Conservation (phyloP, 2,797 vertebrate genomes). For the Acanthopagrus latus region DNA sequence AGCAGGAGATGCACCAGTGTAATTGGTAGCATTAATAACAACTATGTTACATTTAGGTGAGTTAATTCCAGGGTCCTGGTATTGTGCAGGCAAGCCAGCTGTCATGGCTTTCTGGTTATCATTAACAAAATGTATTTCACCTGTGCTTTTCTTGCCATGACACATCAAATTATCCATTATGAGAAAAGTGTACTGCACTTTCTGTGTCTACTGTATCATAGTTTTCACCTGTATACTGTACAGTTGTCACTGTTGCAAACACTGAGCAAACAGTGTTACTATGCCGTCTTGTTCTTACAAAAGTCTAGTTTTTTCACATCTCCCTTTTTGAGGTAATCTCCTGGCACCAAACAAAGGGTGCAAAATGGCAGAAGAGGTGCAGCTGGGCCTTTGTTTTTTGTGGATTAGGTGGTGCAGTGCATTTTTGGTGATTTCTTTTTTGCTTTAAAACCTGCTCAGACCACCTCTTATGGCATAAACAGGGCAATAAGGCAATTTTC, state of each 20-base stretch:
- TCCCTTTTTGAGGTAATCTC: too few relatives aligned
- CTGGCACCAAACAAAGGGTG: not conserved
- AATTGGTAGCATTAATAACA: conserved; percentile 3
- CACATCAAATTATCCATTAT: not conserved
- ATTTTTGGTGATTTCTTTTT: not conserved
- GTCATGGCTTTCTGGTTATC: not conserved
- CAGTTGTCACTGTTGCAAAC: not conserved
- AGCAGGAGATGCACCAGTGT: not conserved
- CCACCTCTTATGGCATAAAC: not conserved
- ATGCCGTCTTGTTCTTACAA: too few relatives aligned
- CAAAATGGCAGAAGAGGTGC: too few relatives aligned
- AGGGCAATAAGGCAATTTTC: not conserved
- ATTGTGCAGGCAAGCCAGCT: not conserved
- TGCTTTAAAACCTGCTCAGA: too few relatives aligned
- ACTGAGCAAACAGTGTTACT: not conserved
- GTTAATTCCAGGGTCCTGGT: not conserved
- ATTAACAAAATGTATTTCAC: not conserved
- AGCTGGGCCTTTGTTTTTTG: not conserved
- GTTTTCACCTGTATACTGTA: not conserved
- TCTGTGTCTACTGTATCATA: not conserved
- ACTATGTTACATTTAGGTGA: not conserved
- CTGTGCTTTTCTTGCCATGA: not conserved
- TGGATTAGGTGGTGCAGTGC: not conserved
- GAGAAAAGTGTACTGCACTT: not conserved
- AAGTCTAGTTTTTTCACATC: too few relatives aligned